Base-by-base conservation (phyloP, 2,113 vertebrate species). In the Lampris incognitus region DNA sequence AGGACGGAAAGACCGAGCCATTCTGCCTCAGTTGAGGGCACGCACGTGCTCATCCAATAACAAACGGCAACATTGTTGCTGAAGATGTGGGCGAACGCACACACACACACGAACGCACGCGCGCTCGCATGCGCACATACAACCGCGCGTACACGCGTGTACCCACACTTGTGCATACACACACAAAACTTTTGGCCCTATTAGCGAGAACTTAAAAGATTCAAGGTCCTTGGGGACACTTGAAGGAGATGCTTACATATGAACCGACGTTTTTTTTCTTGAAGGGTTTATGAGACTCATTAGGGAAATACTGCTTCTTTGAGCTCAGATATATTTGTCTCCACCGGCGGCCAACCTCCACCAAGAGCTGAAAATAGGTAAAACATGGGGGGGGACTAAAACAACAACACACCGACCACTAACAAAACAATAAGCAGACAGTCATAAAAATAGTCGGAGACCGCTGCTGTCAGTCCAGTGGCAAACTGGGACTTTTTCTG, bases 11-110 rank as follows among this genome's bases (percentile, higher is more conserved):
- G 88, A 91, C 59, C 59, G 74, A 76, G 67, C 81, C 50, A 85
- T 90, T 93, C 91, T 90, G 92, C 90, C 91, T 92, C 81, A 89
- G 87, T 85, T 88, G 89, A 89, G 81, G 86, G 84, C 87, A 85
- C 64, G 81, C 66, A 49, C 58, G 67, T 38, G 72, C 88, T 93
- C 89, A 84, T 91, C 66, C 42, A 71, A 72, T 92, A 91, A 89
- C 85, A 91, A 94, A 93, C 82, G 86, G 58, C 85, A 86, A 66
- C 66, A 74, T 85, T 83, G 79, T 87, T 82, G 69, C 66, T 58
- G 78, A 61, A 75, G 83, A 89, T 81, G 58, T 55, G 56, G 51
- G 57, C 62, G 79, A 75, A 54, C 59, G n/a, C 42, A 65, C 0
- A 42, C 67, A 46, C 44, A 58, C 68, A 71, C 76, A 69, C 72